A percentile compares a stretch with the other conserved stretches of the same genome.
phyloP scores from a whole-genome alignment of 2,888 invertebrate genomes.

The Pyrgus malvae region DNA sequence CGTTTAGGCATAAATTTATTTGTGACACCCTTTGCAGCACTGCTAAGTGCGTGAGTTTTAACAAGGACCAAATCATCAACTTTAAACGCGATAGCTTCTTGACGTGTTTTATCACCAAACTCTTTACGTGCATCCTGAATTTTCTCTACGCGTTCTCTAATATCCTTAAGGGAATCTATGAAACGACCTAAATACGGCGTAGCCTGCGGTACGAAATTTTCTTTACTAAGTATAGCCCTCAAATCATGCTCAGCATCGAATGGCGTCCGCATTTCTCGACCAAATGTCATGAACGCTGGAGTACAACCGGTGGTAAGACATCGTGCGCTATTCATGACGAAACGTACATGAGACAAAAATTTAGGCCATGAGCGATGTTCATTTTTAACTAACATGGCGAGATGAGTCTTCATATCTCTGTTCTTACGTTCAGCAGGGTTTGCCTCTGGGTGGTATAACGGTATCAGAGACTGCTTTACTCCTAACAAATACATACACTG shows the following conservation, averaged over 20 bases:
- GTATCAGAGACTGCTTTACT: too few species aligned
- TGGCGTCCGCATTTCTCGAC: slow-evolving; percentile 7
- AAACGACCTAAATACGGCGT: slow-evolving; percentile 27
- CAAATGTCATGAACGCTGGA: not conserved
- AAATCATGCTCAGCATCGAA: slow-evolving; percentile 18
- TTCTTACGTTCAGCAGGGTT: too few species aligned
- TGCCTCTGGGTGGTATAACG: too few species aligned
- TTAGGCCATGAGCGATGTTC: too few species aligned
- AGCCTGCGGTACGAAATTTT: slow-evolving; percentile 31
- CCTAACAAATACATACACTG: too few species aligned
- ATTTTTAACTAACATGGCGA: too few species aligned
- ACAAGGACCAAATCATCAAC: slow-evolving; percentile 4
- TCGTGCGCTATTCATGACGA: slow-evolving; percentile 3
- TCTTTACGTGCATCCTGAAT: slow-evolving; percentile 1
- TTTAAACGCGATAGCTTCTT: too few species aligned
- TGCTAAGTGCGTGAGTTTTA: slow-evolving; percentile 11
- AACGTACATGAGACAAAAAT: slow-evolving; percentile 17
- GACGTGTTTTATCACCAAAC: too few species aligned
- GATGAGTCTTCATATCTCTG: too few species aligned
- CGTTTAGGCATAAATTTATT: slow-evolving; percentile 24
- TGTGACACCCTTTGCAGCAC: slow-evolving; percentile 23
- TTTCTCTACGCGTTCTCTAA: not conserved
- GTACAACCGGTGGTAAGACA: not conserved
- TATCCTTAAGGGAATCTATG: not conserved
- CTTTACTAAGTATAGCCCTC: slow-evolving; percentile 14